Evolutionary conservation across 2,888 invertebrate genomes (phyloP).

Genomic region (Apamea epomidion): DNA sequence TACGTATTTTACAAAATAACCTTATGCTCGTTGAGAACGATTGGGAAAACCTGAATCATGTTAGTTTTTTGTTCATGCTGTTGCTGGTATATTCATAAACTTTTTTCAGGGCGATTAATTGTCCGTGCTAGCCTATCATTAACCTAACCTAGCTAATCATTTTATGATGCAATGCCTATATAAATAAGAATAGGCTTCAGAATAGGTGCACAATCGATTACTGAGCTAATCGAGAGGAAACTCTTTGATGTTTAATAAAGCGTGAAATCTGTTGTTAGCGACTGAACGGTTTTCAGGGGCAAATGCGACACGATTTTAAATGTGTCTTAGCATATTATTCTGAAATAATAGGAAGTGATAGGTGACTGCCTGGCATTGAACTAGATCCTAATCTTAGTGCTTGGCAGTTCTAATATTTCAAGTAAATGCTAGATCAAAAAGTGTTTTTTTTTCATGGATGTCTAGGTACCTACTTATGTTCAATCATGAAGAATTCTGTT

Average conservation of each 20-base stretch:
- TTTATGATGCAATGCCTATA: slow-evolving; percentile 37
- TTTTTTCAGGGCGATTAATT: slow-evolving; percentile 18
- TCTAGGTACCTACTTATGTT: slow-evolving; percentile 1
- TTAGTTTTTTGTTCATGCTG: background rate
- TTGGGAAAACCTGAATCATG: slow-evolving; percentile 5
- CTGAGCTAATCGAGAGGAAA: slow-evolving; percentile 79
- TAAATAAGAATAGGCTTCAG: slow-evolving; percentile 53
- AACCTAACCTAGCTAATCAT: slow-evolving; percentile 9
- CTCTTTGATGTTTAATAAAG: slow-evolving; percentile 81
- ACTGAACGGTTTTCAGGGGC: slow-evolving; percentile 81
- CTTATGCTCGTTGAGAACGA: background rate
- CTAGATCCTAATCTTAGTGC: slow-evolving; percentile 51
- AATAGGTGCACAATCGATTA: slow-evolving; percentile 77
- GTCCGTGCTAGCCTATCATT: background rate
- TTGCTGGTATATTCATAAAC: background rate
- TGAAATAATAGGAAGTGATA: slow-evolving; percentile 66
- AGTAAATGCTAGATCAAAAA: slow-evolving; percentile 30
- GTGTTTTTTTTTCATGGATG: background rate
- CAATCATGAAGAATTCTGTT: slow-evolving; percentile 16
- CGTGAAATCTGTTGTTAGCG: slow-evolving; percentile 78
- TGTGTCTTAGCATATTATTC: slow-evolving; percentile 44
- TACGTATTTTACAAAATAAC: background rate
- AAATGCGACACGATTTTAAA: slow-evolving; percentile 58
- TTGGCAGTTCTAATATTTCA: slow-evolving; percentile 18
- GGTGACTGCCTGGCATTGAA: slow-evolving; percentile 62